Percentiles rank a stretch among this genome's conserved stretches.
phyloP scores from a whole-genome alignment of 2,797 vertebrate genomes.

The Myotis myotis region DNA sequence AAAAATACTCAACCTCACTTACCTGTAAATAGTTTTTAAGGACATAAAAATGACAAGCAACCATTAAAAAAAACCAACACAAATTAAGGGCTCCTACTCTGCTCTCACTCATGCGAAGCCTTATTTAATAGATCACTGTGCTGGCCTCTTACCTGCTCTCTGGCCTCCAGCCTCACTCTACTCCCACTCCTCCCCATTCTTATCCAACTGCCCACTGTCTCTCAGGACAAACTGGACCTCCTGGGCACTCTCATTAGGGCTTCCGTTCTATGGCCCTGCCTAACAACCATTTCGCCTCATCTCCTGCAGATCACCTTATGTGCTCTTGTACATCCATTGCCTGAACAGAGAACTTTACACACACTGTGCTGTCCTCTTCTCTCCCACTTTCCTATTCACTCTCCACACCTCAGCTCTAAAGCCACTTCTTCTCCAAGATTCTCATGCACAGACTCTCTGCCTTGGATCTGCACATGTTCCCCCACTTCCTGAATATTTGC shows the following conservation, averaged over 20 bases:
- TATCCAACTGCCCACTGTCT: not conserved
- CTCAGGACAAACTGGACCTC: not conserved
- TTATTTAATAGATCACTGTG: not conserved
- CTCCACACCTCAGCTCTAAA: not conserved
- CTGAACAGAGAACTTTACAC: not conserved
- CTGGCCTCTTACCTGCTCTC: not conserved
- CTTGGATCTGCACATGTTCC: too few species aligned
- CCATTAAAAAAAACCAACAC: not conserved
- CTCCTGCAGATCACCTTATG: not conserved
- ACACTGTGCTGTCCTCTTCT: not conserved
- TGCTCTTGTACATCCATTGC: not conserved
- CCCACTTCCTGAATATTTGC: not conserved
- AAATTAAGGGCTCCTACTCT: not conserved
- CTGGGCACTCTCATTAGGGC: not conserved
- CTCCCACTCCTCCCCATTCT: not conserved
- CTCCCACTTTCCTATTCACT: too few species aligned
- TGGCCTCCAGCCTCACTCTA: not conserved
- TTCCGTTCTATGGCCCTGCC: not conserved
- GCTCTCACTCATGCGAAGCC: accelerated
- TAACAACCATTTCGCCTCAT: not conserved
- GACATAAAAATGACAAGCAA: not conserved
- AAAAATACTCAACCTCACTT: not conserved
- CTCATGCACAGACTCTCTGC: not conserved
- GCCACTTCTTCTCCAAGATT: not conserved
- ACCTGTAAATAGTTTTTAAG: not conserved